Evolutionary conservation across 2,888 invertebrate genomes (phyloP), one percentile per base, ranked within the genome.

Genomic region (Pardosa pseudoannulata): DNA sequence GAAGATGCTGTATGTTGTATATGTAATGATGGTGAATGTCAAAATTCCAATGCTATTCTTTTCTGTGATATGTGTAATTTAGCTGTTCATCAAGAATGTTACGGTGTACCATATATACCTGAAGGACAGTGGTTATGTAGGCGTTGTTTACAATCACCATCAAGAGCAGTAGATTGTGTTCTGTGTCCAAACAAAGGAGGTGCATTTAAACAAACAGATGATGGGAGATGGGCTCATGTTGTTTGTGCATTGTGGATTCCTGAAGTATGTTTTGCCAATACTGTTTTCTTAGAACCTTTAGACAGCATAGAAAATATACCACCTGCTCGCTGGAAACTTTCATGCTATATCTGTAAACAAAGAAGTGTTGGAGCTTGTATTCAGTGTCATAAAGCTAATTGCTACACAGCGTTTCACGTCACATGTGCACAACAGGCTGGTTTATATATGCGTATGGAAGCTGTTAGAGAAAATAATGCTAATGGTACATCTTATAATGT

Each of bases 51-150:
- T 92, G 98, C 98, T 67, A 99, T 99, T 89, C 93, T 99, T 73
- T 99, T 99, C 93, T 99, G 99, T 93, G 99, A 99, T 93, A 98
- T 99, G 98, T 99, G 99, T 92, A 99, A 99, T 92, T 93, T 99
- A 89, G 98, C 99, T 31, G 99, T 99, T 16, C 99, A 99, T 92
- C 99, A 98, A 90, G 98, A 98, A 92, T 99, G 99, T 91, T 99
- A 99, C 92, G 99, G 99, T 74, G 98, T 98, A 5, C 98, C 98
- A 6, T 98, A 98, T 91, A 97, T 98, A 90, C 98, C 98, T 0
- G 98, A 98, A 91, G 98, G 99, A 0, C 98, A 98, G 91, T 99
- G 99, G 99, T 92, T 99, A 36, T 99, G 99, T 91, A 94, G 99
- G 68, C 94, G 98, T 87, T 99, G 99, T 91, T 93, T 99, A 13